A percentile compares a stretch with the other conserved stretches of the same genome.
These are phyloP conservation scores for Rhyacophila brunnea DNA, from an alignment of 1,140 invertebrate species.

Conservation along the genomic window DNA sequence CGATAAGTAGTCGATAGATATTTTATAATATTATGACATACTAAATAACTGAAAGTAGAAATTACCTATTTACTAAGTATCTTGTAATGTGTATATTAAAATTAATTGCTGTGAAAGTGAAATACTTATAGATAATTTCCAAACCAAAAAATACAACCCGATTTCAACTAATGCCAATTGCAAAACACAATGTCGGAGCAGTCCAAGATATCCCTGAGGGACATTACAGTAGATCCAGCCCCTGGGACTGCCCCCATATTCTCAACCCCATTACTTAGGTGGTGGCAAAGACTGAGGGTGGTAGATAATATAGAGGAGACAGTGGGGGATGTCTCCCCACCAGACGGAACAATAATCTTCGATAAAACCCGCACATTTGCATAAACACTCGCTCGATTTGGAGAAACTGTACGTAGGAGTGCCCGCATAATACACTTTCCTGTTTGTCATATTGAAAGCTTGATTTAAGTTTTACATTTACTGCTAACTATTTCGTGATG, in stretches of 20 bases:
- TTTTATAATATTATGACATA: no score
- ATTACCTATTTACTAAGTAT: no score
- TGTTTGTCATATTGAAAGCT: constrained; percentile 21
- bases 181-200: constrained; percentile 35
- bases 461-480: no score
- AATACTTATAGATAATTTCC: no score
- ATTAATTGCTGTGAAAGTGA: no score
- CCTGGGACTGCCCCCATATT: constrained; percentile 7
- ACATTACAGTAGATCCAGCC: constrained; percentile 13
- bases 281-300: not conserved
- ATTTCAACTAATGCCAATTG: constrained; percentile 26
- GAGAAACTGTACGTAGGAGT: constrained; percentile 6
- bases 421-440: constrained; percentile 30
- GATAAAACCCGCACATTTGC: constrained; percentile 60
- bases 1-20: no score
- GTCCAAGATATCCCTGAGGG: constrained; percentile 32
- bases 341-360: constrained; percentile 53
- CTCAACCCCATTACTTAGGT: not conserved
- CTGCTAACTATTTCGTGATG: no score
- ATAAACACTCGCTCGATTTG: constrained; percentile 38
- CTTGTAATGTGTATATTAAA: no score
- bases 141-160: not conserved
- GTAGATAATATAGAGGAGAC: constrained; percentile 14
- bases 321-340: constrained; percentile 25
- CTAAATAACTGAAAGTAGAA: no score